Evolutionary conservation across 2,888 invertebrate species (phyloP).

Genomic region (Anticlea derivata): DNA sequence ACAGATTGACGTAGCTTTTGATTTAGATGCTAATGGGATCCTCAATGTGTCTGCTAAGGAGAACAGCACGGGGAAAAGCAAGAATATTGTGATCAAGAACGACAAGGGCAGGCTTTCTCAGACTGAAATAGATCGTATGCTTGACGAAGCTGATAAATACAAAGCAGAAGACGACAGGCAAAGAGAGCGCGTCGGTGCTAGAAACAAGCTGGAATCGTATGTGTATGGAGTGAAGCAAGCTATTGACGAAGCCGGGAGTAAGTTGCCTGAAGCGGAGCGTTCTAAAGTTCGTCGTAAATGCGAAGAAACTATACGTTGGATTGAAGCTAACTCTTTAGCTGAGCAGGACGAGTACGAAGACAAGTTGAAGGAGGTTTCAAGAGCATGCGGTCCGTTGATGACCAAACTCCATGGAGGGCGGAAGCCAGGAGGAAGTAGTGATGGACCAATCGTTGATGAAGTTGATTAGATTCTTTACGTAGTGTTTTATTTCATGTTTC

Average conservation of each 20-base stretch:
- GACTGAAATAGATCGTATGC: conserved; percentile 93
- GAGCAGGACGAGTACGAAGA: conserved; percentile 87
- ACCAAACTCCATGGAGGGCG: conserved; percentile 71
- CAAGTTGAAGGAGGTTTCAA: conserved; percentile 62
- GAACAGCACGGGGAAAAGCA: conserved; percentile 86
- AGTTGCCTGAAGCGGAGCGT: conserved; percentile 85
- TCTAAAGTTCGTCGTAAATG: conserved; percentile 75
- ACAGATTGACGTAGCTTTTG: conserved; percentile 88
- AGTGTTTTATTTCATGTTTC: conserved; percentile 15
- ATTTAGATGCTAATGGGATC: conserved; percentile 90
- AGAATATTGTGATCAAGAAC: conserved; percentile 91
- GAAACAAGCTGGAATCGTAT: conserved; percentile 89
- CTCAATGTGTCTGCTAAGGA: conserved; percentile 92
- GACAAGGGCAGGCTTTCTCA: conserved; percentile 92
- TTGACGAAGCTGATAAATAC: conserved; percentile 89
- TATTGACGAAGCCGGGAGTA: conserved; percentile 82
- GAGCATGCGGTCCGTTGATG: conserved; percentile 82
- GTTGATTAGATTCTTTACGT: conserved; percentile 67
- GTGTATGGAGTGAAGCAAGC: conserved; percentile 87
- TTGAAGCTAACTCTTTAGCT: conserved; percentile 86
- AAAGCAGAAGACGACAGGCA: conserved; percentile 88
- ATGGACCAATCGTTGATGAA: conserved; percentile 84
- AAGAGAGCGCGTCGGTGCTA: conserved; percentile 85
- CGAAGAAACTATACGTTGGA: conserved; percentile 85
- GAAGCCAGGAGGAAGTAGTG: conserved; percentile 39